Percentiles rank a stretch among this genome's conserved stretches.
phyloP scores from a whole-genome alignment of 37 sponge, comb jelly and placozoan species.

The Lycopodina hypogea region DNA sequence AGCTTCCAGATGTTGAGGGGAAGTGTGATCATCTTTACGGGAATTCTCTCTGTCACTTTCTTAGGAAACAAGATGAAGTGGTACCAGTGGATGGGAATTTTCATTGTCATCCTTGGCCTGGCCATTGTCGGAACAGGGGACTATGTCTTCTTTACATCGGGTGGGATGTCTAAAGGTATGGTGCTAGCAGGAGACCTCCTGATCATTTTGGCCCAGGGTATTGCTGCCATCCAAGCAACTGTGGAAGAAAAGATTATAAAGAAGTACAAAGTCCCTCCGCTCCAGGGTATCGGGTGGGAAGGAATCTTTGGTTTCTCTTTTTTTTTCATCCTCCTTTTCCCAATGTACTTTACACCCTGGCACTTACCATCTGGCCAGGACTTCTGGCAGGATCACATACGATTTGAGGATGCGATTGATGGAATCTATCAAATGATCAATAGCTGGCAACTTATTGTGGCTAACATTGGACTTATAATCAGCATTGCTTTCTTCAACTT shows the following conservation, averaged over 20 bases:
- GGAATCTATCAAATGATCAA: slow-evolving; percentile 70
- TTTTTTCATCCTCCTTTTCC: slow-evolving; percentile 68
- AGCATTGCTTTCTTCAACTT: slow-evolving; percentile 98
- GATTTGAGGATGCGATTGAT: slow-evolving; percentile 92
- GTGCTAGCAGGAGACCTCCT: slow-evolving; percentile 86
- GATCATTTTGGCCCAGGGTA: slow-evolving; percentile 88
- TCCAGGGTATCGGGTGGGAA: slow-evolving; percentile 96
- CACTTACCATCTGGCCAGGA: slow-evolving; percentile 62
- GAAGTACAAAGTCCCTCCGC: slow-evolving; percentile 83
- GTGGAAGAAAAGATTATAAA: slow-evolving; percentile 90
- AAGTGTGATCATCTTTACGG: slow-evolving; percentile 97
- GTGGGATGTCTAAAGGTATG: not conserved
- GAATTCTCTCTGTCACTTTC: slow-evolving; percentile 87
- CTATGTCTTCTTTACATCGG: slow-evolving; percentile 39
- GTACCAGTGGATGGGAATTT: slow-evolving; percentile 88
- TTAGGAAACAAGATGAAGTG: slow-evolving; percentile 63
- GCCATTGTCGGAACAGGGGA: slow-evolving; percentile 85
- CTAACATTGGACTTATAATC: slow-evolving; percentile 73
- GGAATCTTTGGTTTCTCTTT: slow-evolving; percentile 89
- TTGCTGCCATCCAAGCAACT: slow-evolving; percentile 83
- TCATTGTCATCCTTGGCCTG: slow-evolving; percentile 89
- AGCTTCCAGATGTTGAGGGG: slow-evolving; percentile 96
- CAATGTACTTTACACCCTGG: slow-evolving; percentile 96
- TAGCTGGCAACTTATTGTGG: slow-evolving; percentile 44
- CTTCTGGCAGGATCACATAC: slow-evolving; percentile 67